Percentiles rank a stretch among this genome's conserved stretches.
Evolutionary conservation across 2,113 vertebrate genomes (phyloP).

Genomic region (Osmerus eperlanus): DNA sequence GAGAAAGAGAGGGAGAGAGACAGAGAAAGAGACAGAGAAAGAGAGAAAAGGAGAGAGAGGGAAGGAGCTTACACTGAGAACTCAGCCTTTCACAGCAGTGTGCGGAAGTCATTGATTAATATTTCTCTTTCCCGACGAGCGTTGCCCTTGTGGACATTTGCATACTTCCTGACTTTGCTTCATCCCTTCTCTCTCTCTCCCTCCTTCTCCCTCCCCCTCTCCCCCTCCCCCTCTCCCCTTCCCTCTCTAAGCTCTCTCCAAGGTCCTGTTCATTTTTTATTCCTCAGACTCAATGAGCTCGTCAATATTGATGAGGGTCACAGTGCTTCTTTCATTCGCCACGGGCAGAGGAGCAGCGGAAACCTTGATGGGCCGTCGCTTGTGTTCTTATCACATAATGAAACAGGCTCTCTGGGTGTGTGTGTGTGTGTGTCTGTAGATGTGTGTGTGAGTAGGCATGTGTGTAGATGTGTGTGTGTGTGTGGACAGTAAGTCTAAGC

Average conservation of each 20-base stretch:
- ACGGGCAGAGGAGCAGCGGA: conserved; percentile 9
- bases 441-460: not conserved
- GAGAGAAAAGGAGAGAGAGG: no score
- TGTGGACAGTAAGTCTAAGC: conserved; percentile 12
- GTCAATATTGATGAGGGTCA: conserved; percentile 82
- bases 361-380: conserved; percentile 24
- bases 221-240: conserved; percentile 19
- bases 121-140: conserved; percentile 31
- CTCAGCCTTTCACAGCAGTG: not conserved
- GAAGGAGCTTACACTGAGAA: not conserved
- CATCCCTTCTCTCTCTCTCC: not conserved
- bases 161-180: conserved; percentile 46
- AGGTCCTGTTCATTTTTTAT: conserved; percentile 63
- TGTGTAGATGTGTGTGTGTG: not conserved
- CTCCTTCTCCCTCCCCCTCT: conserved; percentile 18
- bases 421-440: not conserved
- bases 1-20: no score
- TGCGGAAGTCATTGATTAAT: not conserved
- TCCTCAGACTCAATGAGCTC: conserved; percentile 71
- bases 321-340: conserved; percentile 71
- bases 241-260: conserved; percentile 31
- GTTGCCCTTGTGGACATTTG: conserved; percentile 65
- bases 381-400: conserved; percentile 79
- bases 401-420: conserved; percentile 52
- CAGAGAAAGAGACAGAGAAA: no score